These are phyloP conservation scores for Crax fasciolata DNA, from an alignment of 2,797 vertebrate species.

Conservation along the genomic window DNA sequence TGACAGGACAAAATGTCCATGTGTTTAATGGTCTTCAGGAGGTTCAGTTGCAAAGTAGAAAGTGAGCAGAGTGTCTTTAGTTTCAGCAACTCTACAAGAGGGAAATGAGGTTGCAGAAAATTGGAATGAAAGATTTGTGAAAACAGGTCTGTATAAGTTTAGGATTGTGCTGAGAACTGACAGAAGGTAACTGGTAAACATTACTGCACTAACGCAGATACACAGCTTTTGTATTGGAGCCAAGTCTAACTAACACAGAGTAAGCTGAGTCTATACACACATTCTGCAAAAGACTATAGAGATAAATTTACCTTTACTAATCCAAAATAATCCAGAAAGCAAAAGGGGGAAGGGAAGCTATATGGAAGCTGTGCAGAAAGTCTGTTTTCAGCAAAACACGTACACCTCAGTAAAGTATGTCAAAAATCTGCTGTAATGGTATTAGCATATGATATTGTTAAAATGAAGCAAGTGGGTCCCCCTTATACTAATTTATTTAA, in stretches of 20 bases:
- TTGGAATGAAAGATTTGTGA: neutral
- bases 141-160: neutral
- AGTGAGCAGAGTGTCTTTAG: neutral
- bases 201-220: neutral
- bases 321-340: neutral
- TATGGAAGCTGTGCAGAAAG: neutral
- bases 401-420: neutral
- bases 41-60: neutral
- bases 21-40: neutral
- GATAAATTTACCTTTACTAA: neutral
- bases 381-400: neutral
- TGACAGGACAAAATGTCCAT: rapidly evolving
- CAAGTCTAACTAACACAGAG: neutral
- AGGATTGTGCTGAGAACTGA: neutral
- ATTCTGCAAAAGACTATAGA: neutral
- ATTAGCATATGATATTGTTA: neutral
- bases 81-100: neutral
- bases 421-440: neutral
- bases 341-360: neutral
- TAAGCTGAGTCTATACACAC: neutral
- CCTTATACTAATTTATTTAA: neutral
- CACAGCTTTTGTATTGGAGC: neutral
- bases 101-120: neutral
- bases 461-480: neutral
- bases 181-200: neutral